phyloP scores from a whole-genome alignment of 2,888 invertebrate genomes.

The Catocala sponsa region DNA sequence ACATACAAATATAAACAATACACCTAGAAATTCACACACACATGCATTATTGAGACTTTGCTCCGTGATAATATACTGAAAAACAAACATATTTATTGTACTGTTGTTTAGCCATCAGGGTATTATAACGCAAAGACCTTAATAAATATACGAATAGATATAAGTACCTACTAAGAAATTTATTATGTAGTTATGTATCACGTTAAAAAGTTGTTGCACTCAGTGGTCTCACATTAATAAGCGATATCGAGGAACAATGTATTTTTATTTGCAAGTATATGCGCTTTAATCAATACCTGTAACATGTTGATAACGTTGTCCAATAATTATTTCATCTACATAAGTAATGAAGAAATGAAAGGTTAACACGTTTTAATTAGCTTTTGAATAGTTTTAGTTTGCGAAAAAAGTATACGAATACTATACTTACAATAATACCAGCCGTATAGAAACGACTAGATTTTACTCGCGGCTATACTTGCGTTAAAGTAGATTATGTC shows the following conservation, averaged over 20 bases:
- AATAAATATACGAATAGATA: neutral
- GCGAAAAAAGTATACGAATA: too few relatives aligned
- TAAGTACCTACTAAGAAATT: neutral
- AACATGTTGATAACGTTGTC: conserved; percentile 2
- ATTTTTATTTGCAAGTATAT: conserved; percentile 12
- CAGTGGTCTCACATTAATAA: neutral
- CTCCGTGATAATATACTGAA: too few relatives aligned
- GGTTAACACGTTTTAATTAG: neutral
- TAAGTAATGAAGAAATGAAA: conserved; percentile 2
- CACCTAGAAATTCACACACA: too few relatives aligned
- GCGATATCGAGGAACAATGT: conserved; percentile 2
- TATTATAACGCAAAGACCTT: neutral
- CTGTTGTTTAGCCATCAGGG: too few relatives aligned
- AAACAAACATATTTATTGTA: too few relatives aligned
- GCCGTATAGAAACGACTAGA: too few relatives aligned
- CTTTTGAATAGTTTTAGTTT: neutral
- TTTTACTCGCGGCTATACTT: too few relatives aligned
- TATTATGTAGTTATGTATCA: neutral
- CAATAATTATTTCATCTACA: conserved; percentile 6
- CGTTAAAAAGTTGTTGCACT: conserved; percentile 4
- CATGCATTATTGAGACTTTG: too few relatives aligned
- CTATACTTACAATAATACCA: too few relatives aligned
- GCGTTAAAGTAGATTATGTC: too few relatives aligned
- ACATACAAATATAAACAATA: too few relatives aligned
- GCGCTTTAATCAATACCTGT: conserved; percentile 1